Evolutionary conservation across 2,113 vertebrate species (phyloP).

Genomic region (Actenoides lindsayi): DNA sequence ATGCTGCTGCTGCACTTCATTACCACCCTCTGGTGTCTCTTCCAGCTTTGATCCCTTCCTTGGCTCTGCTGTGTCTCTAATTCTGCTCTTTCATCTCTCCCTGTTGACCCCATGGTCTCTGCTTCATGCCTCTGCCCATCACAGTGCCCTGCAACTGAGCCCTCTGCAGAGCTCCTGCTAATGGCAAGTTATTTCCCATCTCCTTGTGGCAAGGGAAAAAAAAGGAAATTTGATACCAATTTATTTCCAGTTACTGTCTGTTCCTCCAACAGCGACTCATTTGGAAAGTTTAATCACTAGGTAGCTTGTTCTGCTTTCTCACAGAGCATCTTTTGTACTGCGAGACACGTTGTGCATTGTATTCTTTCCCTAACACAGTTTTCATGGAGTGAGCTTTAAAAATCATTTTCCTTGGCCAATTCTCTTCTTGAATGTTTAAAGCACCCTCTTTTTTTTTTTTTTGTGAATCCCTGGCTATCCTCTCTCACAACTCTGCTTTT

Average conservation of each 20-base stretch:
- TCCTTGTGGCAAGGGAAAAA: background rate
- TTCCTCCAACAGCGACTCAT: background rate
- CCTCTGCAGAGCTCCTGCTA: background rate
- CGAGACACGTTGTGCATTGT: background rate
- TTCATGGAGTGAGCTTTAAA: background rate
- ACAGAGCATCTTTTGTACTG: background rate
- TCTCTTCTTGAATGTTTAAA: conserved; percentile 18
- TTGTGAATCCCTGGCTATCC: background rate
- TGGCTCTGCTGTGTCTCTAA: background rate
- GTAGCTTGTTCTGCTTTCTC: conserved; percentile 56
- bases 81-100: background rate
- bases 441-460: background rate
- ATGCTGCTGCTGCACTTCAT: background rate
- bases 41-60: background rate
- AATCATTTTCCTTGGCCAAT: conserved; percentile 1
- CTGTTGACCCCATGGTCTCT: background rate
- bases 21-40: background rate
- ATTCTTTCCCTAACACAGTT: background rate
- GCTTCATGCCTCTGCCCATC: background rate
- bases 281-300: conserved; percentile 59
- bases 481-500: background rate
- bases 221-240: background rate
- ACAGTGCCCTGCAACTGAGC: background rate
- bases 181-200: background rate
- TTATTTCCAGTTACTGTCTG: conserved; percentile 20